phyloP scores from a whole-genome alignment of 2,113 vertebrate species.

The Procavia capensis region DNA sequence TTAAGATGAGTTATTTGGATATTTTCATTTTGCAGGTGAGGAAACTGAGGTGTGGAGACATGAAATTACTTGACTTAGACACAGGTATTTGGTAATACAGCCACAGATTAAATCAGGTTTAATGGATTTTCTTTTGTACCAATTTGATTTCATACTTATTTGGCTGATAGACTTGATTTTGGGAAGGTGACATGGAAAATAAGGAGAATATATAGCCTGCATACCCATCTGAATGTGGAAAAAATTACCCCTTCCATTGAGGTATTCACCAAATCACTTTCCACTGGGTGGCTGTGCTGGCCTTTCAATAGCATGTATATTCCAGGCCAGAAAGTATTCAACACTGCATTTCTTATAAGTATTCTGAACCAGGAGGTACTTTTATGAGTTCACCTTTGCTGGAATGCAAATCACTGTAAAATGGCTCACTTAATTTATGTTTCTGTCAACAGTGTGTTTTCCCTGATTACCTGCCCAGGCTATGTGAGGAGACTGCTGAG shows the following conservation, averaged over 20 bases:
- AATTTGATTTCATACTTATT: background rate
- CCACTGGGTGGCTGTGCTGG: background rate
- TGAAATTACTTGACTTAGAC: slow-evolving; percentile 2
- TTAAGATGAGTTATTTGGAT: background rate
- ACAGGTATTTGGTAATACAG: background rate
- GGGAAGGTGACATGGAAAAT: background rate
- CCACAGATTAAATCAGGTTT: background rate
- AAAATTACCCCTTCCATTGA: background rate
- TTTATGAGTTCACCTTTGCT: slow-evolving; percentile 42
- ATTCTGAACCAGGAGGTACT: background rate
- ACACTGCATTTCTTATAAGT: slow-evolving; percentile 19
- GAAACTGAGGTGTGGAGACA: background rate
- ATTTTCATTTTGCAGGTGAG: background rate
- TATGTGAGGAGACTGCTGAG: slow-evolving; percentile 12
- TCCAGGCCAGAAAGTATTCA: slow-evolving; percentile 33
- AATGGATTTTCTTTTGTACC: slow-evolving; percentile 26
- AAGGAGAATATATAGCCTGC: background rate
- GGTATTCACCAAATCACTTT: slow-evolving; percentile 6
- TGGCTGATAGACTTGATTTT: background rate
- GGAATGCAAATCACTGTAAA: slow-evolving; percentile 50
- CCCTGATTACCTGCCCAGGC: slow-evolving; percentile 15
- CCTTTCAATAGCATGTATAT: slow-evolving; percentile 33
- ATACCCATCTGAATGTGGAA: background rate
- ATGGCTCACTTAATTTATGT: slow-evolving; percentile 43
- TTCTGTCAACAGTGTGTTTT: slow-evolving; percentile 27